These are phyloP conservation scores for Standfussiana lucernea DNA, from an alignment of 2,888 invertebrate genomes.

Conservation along the genomic window DNA sequence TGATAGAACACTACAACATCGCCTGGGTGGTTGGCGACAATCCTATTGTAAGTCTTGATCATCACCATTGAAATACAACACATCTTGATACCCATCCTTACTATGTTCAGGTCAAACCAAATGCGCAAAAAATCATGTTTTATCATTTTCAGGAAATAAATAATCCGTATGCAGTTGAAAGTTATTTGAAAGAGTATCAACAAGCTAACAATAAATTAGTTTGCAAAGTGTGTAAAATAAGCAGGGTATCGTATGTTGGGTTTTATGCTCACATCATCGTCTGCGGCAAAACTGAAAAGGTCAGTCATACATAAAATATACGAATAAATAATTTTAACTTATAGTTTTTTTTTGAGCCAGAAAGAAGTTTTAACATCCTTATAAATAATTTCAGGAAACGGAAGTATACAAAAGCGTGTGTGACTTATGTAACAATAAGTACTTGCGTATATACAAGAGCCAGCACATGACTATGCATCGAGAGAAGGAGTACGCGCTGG, in stretches of 20 bases:
- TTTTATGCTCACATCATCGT: slow-evolving; percentile 90
- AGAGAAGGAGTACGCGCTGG: slow-evolving; percentile 73
- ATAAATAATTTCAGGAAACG: slow-evolving; percentile 81
- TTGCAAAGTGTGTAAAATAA: slow-evolving; percentile 85
- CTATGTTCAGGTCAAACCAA: neutral
- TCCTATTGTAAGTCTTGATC: slow-evolving; percentile 84
- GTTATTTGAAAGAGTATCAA: slow-evolving; percentile 75
- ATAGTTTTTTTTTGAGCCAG: neutral
- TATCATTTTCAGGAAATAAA: slow-evolving; percentile 69
- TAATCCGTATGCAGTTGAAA: slow-evolving; percentile 63
- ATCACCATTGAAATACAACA: neutral
- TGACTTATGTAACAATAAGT: slow-evolving; percentile 87
- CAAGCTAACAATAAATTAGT: slow-evolving; percentile 81
- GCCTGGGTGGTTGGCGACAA: slow-evolving; percentile 89
- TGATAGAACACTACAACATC: slow-evolving; percentile 89
- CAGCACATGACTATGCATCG: slow-evolving; percentile 90
- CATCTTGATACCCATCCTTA: neutral
- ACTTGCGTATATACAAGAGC: slow-evolving; percentile 90
- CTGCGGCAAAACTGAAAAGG: slow-evolving; percentile 91
- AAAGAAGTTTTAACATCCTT: neutral
- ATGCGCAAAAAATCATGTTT: slow-evolving; percentile 12
- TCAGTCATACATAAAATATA: slow-evolving; percentile 65
- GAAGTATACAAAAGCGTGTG: slow-evolving; percentile 88
- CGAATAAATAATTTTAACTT: no score
- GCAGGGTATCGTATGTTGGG: slow-evolving; percentile 87